phyloP scores from a whole-genome alignment of 2,888 invertebrate species.

The Neocrepidodera transversa region DNA sequence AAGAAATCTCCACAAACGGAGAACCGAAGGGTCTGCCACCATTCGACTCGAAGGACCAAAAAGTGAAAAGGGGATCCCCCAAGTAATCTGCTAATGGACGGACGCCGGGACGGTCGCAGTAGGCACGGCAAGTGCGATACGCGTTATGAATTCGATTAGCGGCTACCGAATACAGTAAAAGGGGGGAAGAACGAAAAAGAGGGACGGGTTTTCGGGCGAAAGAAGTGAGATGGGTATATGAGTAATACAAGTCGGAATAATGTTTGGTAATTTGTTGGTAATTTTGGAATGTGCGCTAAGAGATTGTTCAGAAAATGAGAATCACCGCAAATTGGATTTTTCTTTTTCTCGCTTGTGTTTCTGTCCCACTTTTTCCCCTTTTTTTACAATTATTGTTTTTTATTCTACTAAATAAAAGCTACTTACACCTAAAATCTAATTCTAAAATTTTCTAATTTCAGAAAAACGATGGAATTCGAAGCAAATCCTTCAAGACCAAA shows the following conservation, averaged over 20 bases:
- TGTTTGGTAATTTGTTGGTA: slow-evolving; percentile 16
- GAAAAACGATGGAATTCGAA: too few relatives aligned
- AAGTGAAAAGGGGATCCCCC: slow-evolving; percentile 26
- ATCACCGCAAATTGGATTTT: too few relatives aligned
- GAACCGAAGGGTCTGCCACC: not conserved
- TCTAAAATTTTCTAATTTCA: too few relatives aligned
- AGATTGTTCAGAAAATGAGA: slow-evolving; percentile 6
- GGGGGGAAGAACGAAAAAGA: not conserved
- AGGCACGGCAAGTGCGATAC: slow-evolving; percentile 45
- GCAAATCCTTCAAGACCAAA: too few relatives aligned
- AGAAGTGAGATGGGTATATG: slow-evolving; percentile 7
- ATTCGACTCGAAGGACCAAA: slow-evolving; percentile 11
- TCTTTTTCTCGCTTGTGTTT: too few relatives aligned
- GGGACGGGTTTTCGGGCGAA: not conserved
- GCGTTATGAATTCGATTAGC: slow-evolving; percentile 50
- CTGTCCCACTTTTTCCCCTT: too few relatives aligned
- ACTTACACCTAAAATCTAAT: too few relatives aligned
- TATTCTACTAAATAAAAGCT: too few relatives aligned
- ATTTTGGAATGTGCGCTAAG: slow-evolving; percentile 11
- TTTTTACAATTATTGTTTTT: too few relatives aligned
- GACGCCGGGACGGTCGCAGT: slow-evolving; percentile 22
- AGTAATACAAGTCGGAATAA: slow-evolving; percentile 8
- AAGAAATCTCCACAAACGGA: not conserved
- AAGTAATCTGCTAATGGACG: slow-evolving; percentile 34
- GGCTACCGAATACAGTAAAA: slow-evolving; percentile 29